Evolutionary conservation across 2,113 vertebrate genomes (phyloP).

Genomic region (Hydropotes inermis): DNA sequence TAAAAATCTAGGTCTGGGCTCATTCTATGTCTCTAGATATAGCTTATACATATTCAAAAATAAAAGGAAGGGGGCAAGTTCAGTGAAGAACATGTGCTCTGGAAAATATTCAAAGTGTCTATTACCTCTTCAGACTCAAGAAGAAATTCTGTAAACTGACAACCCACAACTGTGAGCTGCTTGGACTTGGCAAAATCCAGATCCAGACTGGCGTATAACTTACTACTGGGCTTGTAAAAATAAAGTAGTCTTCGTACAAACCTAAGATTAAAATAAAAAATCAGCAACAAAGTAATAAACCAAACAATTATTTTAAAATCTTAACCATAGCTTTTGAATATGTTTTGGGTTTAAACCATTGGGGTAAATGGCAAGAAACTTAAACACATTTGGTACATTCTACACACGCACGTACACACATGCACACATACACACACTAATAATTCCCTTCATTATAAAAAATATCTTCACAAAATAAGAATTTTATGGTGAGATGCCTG

Average conservation of each 20-base stretch:
- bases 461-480: neutral
- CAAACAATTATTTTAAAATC: neutral
- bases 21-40: neutral
- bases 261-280: conserved; percentile 78
- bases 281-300: neutral
- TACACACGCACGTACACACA: rapidly evolving
- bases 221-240: conserved; percentile 98
- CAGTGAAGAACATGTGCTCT: neutral
- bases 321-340: neutral
- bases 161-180: conserved; percentile 96
- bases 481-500: neutral
- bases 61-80: neutral
- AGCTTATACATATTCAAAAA: neutral
- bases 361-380: conserved; percentile 2
- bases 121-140: conserved; percentile 96
- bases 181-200: conserved; percentile 92
- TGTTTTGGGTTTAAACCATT: conserved; percentile 4
- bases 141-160: conserved; percentile 96
- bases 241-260: conserved; percentile 95
- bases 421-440: neutral
- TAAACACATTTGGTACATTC: neutral
- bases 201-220: conserved; percentile 92
- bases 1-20: neutral
- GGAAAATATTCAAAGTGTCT: neutral
- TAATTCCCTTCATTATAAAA: neutral